Conservation (phyloP, 2,113 vertebrate species). For the Atrichornis clamosus region DNA sequence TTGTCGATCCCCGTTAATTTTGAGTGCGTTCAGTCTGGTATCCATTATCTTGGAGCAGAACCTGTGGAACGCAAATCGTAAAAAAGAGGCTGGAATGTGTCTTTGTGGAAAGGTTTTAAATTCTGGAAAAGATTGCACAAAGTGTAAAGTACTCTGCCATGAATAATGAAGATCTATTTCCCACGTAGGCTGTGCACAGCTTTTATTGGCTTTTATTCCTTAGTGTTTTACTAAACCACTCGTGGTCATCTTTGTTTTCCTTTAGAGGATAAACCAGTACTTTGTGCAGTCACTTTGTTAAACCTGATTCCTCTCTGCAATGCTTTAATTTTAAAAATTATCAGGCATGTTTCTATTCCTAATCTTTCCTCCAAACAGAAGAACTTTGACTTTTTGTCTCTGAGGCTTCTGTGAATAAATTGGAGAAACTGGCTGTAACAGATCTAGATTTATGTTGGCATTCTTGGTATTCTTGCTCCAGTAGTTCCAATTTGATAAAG, state of each 20-base stretch:
- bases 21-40: neutral
- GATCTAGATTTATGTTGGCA: constrained; percentile 59
- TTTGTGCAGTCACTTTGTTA: neutral
- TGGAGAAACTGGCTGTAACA: constrained; percentile 52
- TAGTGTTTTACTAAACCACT: neutral
- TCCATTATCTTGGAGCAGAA: constrained; percentile 10
- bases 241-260: neutral
- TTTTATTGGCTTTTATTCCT: neutral
- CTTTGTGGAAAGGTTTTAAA: neutral
- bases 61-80: neutral
- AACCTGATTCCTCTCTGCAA: neutral
- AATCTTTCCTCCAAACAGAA: neutral
- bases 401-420: constrained; percentile 11
- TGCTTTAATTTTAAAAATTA: neutral
- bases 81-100: neutral
- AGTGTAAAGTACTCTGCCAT: neutral
- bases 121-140: neutral
- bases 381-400: constrained; percentile 2
- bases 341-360: neutral
- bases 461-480: constrained; percentile 60
- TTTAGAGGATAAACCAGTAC: neutral
- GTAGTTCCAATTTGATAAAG: constrained; percentile 65
- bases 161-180: constrained; percentile 11
- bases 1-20: neutral
- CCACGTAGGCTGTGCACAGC: neutral